Base-by-base conservation (phyloP, 2,797 vertebrate species). In the Botia almorhae region DNA sequence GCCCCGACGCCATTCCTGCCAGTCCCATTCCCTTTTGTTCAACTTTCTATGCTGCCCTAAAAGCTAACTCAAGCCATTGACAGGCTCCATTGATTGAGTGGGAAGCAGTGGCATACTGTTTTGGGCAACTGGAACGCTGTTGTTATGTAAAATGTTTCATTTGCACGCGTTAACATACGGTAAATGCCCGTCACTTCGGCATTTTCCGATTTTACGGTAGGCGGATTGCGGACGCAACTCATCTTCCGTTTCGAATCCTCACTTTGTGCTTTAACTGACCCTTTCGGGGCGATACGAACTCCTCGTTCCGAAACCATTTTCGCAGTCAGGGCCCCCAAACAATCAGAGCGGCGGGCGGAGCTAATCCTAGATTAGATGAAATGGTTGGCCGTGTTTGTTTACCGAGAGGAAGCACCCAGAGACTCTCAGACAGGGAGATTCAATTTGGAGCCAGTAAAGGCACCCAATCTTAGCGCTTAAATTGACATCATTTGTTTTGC, bases 371-470 rank as follows among this genome's bases (percentile, higher is more conserved):
- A 88, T 91, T 87, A 89, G 82, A 90, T 84, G 71, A 87, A 89
- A 89, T 86, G 86, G 86, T 88, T 87, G 74, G 78, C 69, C 68
- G 80, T 82, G 82, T 90, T 87, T 91, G 89, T 92, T 91, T 90
- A 89, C 86, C 84, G 82, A 81, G 71, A 82, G 78, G 72, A 76
- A 79, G 74, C 61, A 83, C 81, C 83, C 87, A 76, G 78, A 72
- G 80, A 83, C 78, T 77, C 39, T 73, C 78, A 87, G 89, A 82
- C 82, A 86, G 87, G 89, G 78, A 86, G 85, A 90, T 92, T 91
- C 78, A 89, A 92, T 92, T 91, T 90, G 84, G 83, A 63, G 67
- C 60, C 56, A 81, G 85, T 81, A 82, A 82, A 76, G 65, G 60
- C 78, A 80, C 85, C 85, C 86, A 76, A 85, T 88, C 85, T 87